Evolutionary conservation across 2,888 invertebrate species (phyloP), one percentile per base, ranked within the genome.

Genomic region (Drosophila robusta): DNA sequence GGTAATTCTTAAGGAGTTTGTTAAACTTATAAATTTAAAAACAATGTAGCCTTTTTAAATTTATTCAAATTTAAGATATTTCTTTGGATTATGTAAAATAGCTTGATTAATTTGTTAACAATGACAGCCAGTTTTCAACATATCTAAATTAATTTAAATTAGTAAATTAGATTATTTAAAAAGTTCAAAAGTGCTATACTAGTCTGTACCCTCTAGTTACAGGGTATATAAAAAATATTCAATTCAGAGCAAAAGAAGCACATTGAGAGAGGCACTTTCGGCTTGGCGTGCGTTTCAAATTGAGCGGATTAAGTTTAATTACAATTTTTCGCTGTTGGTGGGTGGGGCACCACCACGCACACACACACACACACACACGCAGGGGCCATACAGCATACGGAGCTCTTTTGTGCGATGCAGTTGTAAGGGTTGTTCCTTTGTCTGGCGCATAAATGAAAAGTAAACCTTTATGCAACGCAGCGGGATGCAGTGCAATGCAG

Each of bases 281-380:
- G 55, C 45, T 69, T 72, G 70, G 65, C 78, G 72, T 77, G 69
- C 81, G 76, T 82, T 74, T 76, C 84, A 82, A 80, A 82, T 90
- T 90, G 90, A 90, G 90, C 90, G 90, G 90, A 90, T 90, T 90
- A 90, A 89, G 89, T 89, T 87, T 83, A 89, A 90, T 89, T 90
- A 90, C 84, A 90, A 87, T 82, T 84, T 80, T 81, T 85, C 80
- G 75, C 65, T 62, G 60, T 45, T 56, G 46, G 41, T 49, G 29
- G 47, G 42, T 56, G 46, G 46, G 12, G 16, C 42, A 45, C 54
- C 45, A 47, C 63, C 47, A 36, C 29, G 16, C 26, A 39, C 52
- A 50, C 49, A 45, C 24, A 46, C 42, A 51, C 46, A 58, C 52
- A 50, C 49, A 45, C 24, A 46, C 42, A 51, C 46, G n/a, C n/a